Conservation (phyloP, 2,113 vertebrate genomes). For the Scytalopus superciliaris region DNA sequence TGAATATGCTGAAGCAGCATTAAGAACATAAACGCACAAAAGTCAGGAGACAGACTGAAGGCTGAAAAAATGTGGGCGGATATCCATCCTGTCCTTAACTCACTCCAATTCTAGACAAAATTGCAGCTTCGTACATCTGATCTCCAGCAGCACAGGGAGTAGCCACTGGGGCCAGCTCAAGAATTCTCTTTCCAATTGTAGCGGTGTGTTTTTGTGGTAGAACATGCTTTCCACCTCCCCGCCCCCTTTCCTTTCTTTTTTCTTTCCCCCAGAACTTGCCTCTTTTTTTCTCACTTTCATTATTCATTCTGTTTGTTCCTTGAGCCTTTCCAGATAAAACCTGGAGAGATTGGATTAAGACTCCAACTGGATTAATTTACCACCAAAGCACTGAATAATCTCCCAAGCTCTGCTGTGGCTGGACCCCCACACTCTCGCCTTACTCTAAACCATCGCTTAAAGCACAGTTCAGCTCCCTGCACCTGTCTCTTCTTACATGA, state of each 20-base stretch:
- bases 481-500: constrained; percentile 58
- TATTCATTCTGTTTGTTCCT: neutral
- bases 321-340: neutral
- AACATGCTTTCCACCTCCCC: neutral
- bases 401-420: neutral
- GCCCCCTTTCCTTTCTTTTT: neutral
- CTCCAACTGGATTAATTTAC: neutral
- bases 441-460: constrained; percentile 37
- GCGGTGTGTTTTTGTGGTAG: constrained; percentile 13
- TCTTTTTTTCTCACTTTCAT: neutral
- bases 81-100: constrained; percentile 60
- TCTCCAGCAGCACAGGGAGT: constrained; percentile 44
- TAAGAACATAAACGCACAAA: constrained; percentile 4
- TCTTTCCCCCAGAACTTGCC: neutral
- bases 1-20: neutral
- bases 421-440: constrained; percentile 4
- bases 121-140: constrained; percentile 35
- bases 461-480: constrained; percentile 32
- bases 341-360: constrained; percentile 13
- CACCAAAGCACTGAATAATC: constrained; percentile 10
- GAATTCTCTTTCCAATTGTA: constrained; percentile 37
- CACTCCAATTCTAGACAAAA: constrained; percentile 48
- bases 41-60: constrained; percentile 34
- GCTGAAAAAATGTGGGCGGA: constrained; percentile 44
- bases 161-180: constrained; percentile 46